Percentiles rank a stretch among this genome's conserved stretches.
Evolutionary conservation across 2,888 invertebrate species (phyloP).

Genomic region (Dione juno): DNA sequence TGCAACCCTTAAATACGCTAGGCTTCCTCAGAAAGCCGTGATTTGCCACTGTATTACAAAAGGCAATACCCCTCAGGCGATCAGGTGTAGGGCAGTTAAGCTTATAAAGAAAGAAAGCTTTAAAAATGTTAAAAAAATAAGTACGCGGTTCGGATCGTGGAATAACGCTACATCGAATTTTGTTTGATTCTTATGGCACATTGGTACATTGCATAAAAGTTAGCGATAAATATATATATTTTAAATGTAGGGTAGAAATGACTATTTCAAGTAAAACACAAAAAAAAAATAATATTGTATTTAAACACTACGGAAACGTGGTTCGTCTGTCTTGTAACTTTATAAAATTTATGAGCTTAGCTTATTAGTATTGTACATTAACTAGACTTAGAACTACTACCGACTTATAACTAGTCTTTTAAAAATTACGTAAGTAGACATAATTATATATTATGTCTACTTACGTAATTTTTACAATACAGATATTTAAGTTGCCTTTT

Average conservation of each 20-base stretch:
- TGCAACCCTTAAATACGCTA: constrained; percentile 47
- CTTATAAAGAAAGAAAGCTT: constrained; percentile 76
- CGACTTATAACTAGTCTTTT: too few relatives aligned
- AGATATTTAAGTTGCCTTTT: too few relatives aligned
- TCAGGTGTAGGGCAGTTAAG: constrained; percentile 78
- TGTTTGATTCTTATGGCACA: constrained; percentile 49
- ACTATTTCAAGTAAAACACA: not conserved
- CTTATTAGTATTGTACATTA: too few relatives aligned
- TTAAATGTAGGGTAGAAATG: not conserved
- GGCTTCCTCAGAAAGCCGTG: constrained; percentile 61
- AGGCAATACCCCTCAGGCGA: constrained; percentile 73
- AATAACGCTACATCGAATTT: constrained; percentile 71
- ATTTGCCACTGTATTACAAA: constrained; percentile 66
- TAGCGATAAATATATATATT: constrained; percentile 40
- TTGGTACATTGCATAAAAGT: constrained; percentile 42
- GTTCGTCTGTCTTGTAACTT: too few relatives aligned
- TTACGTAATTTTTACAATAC: too few relatives aligned
- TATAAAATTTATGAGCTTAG: too few relatives aligned
- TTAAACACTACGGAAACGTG: too few relatives aligned
- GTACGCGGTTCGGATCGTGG: constrained; percentile 68
- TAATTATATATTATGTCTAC: too few relatives aligned
- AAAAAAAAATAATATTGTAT: not conserved
- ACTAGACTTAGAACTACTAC: too few relatives aligned
- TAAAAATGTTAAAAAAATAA: constrained; percentile 74
- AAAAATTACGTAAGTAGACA: too few relatives aligned